Evolutionary conservation across 2,797 vertebrate species (phyloP), one percentile per base, ranked within the genome.

Genomic region (Anableps anableps): DNA sequence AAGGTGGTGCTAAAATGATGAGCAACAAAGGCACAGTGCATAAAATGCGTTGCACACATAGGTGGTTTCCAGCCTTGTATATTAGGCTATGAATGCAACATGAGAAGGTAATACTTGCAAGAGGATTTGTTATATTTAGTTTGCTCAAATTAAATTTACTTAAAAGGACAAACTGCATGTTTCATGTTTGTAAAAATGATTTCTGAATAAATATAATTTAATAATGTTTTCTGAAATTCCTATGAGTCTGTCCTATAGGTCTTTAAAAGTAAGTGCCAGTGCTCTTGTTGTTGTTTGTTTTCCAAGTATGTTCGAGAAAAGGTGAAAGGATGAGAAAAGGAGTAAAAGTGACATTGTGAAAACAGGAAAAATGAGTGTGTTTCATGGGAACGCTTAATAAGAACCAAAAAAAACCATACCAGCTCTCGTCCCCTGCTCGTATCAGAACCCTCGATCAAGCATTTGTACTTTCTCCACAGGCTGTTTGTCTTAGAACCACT

Each of bases 1-100:
- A 95, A 92, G 92, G 92, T 92, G 88, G 84, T 76, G 80, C 77
- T 90, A 80, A 85, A 91, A 85, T 2, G 74, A 82, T 73, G 83
- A 84, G 70, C 75, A 34, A 34, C 84, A 73, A 43, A 84, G 68
- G 80, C 36, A 26, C 43, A 68, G 50, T 64, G 71, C 38, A 53
- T 53, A 55, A 75, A 31, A 48, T 50, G 75, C 79, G 45, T 70
- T 41, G 58, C 78, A 55, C 64, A 23, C 36, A 41, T 26, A 74
- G 79, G 64, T 76, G 66, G 1, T 55, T 76, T 75, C 19, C 60
- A 47, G n/a, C 50, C 1, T 68, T 26, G 9, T 13, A 26, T 68
- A 26, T 11, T 29, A 41, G 23, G 36, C 36, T 68, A 11, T 13
- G 36, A 68, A 68, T 26, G 64, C 2, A 14, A 68, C 64, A 26